A percentile compares a stretch with the other conserved stretches of the same genome.
These are phyloP conservation scores for Flexamia atlantica DNA, from an alignment of 2,888 invertebrate species.

Conservation along the genomic window DNA sequence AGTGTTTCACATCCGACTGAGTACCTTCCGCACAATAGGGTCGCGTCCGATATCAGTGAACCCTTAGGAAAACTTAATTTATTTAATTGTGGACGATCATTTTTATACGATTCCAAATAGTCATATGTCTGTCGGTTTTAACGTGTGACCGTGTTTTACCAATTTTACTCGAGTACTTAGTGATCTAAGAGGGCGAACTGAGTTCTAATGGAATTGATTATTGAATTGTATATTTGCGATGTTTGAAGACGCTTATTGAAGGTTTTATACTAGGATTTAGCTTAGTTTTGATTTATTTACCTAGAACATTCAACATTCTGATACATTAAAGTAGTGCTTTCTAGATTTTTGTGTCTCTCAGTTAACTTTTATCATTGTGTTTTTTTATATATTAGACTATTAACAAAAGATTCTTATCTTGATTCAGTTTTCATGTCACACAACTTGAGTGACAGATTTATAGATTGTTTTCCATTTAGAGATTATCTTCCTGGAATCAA, in stretches of 20 bases:
- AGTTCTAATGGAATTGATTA: conserved; percentile 30
- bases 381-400: no score
- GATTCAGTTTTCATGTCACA: no score
- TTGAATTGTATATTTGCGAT: conserved; percentile 2
- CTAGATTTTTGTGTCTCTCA: not conserved
- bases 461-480: no score
- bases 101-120: conserved; percentile 36
- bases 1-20: conserved; percentile 40
- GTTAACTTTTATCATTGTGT: no score
- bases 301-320: not conserved
- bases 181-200: conserved; percentile 20
- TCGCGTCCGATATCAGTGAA: not conserved
- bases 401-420: no score
- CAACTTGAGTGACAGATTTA: no score
- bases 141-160: conserved; percentile 6
- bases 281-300: conserved; percentile 1
- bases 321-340: no score
- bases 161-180: conserved; percentile 42
- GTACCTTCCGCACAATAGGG: conserved; percentile 10
- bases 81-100: conserved; percentile 26
- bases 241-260: conserved; percentile 38
- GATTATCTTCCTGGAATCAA: no score
- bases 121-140: not conserved
- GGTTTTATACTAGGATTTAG: not conserved
- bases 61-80: not conserved